Base-by-base conservation (phyloP, 2,888 invertebrate species). In the Dascillus cervinus region DNA sequence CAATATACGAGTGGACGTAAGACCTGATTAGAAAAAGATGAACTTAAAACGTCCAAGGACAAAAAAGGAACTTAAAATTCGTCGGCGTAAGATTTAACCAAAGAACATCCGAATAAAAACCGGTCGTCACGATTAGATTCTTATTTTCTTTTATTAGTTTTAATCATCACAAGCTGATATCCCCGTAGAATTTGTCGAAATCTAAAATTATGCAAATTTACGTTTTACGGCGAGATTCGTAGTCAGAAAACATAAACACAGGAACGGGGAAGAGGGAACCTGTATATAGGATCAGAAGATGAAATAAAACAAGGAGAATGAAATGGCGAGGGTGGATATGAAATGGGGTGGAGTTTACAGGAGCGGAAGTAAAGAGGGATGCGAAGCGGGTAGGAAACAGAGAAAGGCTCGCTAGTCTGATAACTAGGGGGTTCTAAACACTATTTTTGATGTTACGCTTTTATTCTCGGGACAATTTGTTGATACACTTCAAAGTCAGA, bases 361-460 rank as follows among this genome's bases (percentile, higher is more conserved):
- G 67, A 71, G 70, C 70, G 71, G 70, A 71, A 71, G 70, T 68
- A 71, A 72, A 72, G 69, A 59, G 63, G 63, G 63, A 58, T 58
- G 60, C 60, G 59, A 54, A 55, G 50, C 53, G 53, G 56, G 58
- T 56, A 53, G 53, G 58, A 53, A 50, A 49, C 54, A 56, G 51
- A 52, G 52, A 52, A n/a, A n/a, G n/a, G n/a, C 34, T 33, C 30
- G 34, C 41, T 37, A 37, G 39, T 32, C 27, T 34, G 33, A 41
- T 39, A 37, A 41, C 39, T 37, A 34, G 37, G 25, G 34, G 33
- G 28, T 33, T 46, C 43, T 48, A 48, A 47, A 44, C 41, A n/a
- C n/a, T n/a, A n/a, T n/a, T 41, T 47, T 39, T 41, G 44, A 43
- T 44, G 46, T 47, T 47, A 47, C 49, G 48, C 49, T 50, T 50